Percentiles rank a stretch among this genome's conserved stretches.
These are phyloP conservation scores for Chaetura pelagica DNA, from an alignment of 2,113 vertebrate species.

Conservation along the genomic window DNA sequence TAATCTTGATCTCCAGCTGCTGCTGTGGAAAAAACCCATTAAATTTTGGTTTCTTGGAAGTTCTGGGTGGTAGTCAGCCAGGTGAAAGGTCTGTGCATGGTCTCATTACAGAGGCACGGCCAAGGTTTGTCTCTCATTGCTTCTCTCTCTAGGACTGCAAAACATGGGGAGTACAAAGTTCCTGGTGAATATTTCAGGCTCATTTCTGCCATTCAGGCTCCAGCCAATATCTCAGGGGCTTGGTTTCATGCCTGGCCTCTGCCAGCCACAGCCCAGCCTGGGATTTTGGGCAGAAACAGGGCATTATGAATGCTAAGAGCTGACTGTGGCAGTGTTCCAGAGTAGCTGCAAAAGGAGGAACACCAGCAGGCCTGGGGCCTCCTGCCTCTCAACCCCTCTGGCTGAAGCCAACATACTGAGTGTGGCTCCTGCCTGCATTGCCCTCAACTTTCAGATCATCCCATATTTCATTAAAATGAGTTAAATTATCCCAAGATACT, in stretches of 20 bases:
- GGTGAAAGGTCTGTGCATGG: background rate
- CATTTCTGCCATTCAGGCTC: background rate
- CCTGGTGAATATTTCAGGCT: background rate
- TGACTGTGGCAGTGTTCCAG: rapidly evolving
- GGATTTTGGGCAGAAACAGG: background rate
- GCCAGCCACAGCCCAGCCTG: background rate
- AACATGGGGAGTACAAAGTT: background rate
- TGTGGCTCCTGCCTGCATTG: background rate
- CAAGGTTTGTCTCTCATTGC: background rate
- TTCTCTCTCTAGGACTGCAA: background rate
- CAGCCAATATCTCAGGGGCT: background rate
- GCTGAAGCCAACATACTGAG: background rate
- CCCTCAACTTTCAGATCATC: background rate
- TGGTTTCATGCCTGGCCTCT: background rate
- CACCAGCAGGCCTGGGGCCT: background rate
- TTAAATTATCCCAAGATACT: background rate
- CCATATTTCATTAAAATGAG: background rate
- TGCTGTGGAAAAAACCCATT: background rate
- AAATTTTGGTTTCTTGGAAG: background rate
- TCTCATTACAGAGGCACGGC: background rate
- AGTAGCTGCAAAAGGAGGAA: background rate
- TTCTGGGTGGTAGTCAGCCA: background rate
- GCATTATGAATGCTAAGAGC: rapidly evolving
- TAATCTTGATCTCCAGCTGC: background rate
- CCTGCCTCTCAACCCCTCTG: background rate